Base-by-base conservation (phyloP, 1,140 invertebrate species). In the Anthonomus grandis region DNA sequence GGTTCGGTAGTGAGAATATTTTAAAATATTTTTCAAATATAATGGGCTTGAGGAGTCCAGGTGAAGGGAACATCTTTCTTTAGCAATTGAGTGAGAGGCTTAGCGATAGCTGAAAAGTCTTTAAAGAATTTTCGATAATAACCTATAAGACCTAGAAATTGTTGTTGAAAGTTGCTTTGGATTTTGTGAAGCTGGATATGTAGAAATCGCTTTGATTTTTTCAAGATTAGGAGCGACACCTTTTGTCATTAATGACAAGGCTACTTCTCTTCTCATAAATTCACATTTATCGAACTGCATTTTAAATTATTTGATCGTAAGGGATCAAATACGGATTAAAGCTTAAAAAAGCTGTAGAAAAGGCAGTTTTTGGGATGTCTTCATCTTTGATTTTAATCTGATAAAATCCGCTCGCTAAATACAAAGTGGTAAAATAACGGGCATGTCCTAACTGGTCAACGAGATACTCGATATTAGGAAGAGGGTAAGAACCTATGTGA, bases 171-270 rank as follows among this genome's bases (percentile, higher is more conserved):
- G 68, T 5, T 70, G 46, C 64, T 55, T 64, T 4, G 15, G 2
- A 53, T 50, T 39, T 58, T 62, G 12, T 6, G 41, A 21, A 15
- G 8, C 6, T 12, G 74, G 71, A 55, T 69, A 75, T 19, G 76
- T 64, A 54, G 58, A 49, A 13, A 78, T 46, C 3, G 64, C 59
- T 42, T 50, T 49, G 4, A 76, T 64, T 70, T 78, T 79, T 3
- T 62, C 46, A n/a, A 69, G 73, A 58, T 77, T 67, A 8, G 75
- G 73, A 51, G 57, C 57, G 4, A 80, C 65, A 15, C 77, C 76
- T n/a, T 2, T 74, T 42, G 21, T 61, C 48, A n/a, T 44, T 62
- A 37, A 72, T 65, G 10, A 70, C 39, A 57, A 71, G 70, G n/a
- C 68, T 4, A 64, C 60, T 63, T 69, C 66, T 46, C 55, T 60